Percentiles rank a stretch among this genome's conserved stretches.
Conservation (phyloP, 1,140 invertebrate genomes). For the Dendroctonus valens region DNA sequence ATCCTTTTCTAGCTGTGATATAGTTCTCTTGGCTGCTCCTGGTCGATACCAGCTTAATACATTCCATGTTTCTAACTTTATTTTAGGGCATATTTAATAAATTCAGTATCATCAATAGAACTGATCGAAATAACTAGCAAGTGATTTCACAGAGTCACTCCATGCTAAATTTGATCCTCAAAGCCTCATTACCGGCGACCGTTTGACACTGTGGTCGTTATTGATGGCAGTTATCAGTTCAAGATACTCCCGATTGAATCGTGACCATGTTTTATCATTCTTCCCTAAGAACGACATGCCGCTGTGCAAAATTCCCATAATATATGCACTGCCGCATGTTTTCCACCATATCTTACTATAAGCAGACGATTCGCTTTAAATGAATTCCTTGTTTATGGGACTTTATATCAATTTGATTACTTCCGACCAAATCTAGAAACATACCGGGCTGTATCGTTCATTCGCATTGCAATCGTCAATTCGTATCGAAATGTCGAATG, state of each 20-base stretch:
- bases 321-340: slow-evolving; percentile 26
- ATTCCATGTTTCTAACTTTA: too few species aligned
- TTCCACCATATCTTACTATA: slow-evolving; percentile 25
- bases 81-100: too few species aligned
- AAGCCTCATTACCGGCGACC: too few species aligned
- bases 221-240: slow-evolving; percentile 16
- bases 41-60: too few species aligned
- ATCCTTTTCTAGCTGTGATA: too few species aligned
- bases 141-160: too few species aligned
- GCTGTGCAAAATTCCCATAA: slow-evolving; percentile 21
- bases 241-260: slow-evolving; percentile 5
- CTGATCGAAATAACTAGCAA: too few species aligned
- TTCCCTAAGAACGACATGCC: slow-evolving; percentile 15
- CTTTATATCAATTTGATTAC: slow-evolving; percentile 27
- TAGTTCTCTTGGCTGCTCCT: too few species aligned
- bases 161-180: too few species aligned
- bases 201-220: background rate
- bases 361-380: slow-evolving; percentile 8
- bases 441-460: background rate
- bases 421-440: slow-evolving; percentile 15
- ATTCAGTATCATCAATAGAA: too few species aligned
- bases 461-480: too few species aligned
- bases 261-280: slow-evolving; percentile 20
- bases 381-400: slow-evolving; percentile 19
- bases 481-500: too few species aligned